A percentile compares a stretch with the other conserved stretches of the same genome.
These are phyloP conservation scores for Corvus cornix DNA, from an alignment of 2,113 vertebrate species.

Conservation along the genomic window DNA sequence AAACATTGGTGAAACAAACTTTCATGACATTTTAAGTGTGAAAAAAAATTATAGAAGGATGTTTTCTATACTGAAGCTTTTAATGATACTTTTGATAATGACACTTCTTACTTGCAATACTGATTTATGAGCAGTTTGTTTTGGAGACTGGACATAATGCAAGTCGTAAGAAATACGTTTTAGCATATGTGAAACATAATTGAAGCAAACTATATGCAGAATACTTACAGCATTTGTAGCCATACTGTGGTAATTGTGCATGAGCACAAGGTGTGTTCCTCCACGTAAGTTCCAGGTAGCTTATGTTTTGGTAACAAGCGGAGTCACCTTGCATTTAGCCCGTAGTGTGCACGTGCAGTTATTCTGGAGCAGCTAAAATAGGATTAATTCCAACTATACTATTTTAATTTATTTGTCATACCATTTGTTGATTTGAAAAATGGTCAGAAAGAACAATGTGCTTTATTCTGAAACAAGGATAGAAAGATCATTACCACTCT, in stretches of 20 bases:
- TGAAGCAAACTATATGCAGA: neutral
- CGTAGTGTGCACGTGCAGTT: fast-evolving
- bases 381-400: neutral
- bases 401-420: neutral
- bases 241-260: neutral
- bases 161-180: neutral
- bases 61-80: neutral
- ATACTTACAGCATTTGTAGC: neutral
- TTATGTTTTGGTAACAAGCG: neutral
- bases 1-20: neutral
- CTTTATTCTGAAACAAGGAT: neutral
- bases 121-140: neutral
- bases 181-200: neutral
- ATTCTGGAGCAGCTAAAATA: neutral
- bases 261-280: neutral
- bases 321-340: neutral
- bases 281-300: neutral
- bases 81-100: neutral
- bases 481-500: neutral
- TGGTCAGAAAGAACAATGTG: neutral
- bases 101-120: neutral
- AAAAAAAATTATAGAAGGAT: neutral
- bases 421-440: neutral
- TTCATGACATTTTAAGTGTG: neutral
- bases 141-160: neutral